Evolutionary conservation across 1,140 invertebrate species (phyloP).

Genomic region (Drosophila subobscura): DNA sequence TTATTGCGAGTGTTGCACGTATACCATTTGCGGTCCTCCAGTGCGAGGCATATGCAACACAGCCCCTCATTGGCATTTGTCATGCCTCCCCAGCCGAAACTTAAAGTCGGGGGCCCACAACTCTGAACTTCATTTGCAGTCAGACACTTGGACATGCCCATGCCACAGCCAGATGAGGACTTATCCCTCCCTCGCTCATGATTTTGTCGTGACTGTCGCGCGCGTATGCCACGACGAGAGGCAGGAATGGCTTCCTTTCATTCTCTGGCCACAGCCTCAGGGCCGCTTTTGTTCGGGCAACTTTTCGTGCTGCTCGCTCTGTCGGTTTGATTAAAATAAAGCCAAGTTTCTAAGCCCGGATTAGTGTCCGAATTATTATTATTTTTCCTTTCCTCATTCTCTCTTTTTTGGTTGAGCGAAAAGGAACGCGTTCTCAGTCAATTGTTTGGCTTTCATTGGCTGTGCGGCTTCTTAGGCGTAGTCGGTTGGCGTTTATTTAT

Average conservation of each 20-base stretch:
- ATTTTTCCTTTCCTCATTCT: conserved; percentile 32
- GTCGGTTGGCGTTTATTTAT: conserved; percentile 53
- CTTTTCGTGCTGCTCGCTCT: conserved; percentile 38
- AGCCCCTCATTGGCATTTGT: conserved; percentile 41
- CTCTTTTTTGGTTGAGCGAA: conserved; percentile 41
- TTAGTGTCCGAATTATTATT: conserved; percentile 70
- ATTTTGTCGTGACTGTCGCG: conserved; percentile 52
- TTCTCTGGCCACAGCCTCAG: conserved; percentile 12
- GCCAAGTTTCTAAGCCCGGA: conserved; percentile 78
- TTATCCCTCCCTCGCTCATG: conserved; percentile 11
- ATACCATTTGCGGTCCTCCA: conserved; percentile 62
- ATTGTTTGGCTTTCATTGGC: conserved; percentile 55
- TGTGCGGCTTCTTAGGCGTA: conserved; percentile 17
- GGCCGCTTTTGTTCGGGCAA: conserved; percentile 20
- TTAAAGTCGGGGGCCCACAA: conserved; percentile 36
- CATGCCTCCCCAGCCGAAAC: conserved; percentile 42
- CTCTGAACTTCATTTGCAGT: conserved; percentile 43
- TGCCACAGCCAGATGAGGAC: conserved; percentile 10
- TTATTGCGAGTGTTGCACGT: conserved; percentile 66
- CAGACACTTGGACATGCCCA: conserved; percentile 4
- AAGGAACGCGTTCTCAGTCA: conserved; percentile 46
- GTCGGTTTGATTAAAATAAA: conserved; percentile 81
- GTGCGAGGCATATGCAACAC: conserved; percentile 38
- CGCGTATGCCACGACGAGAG: conserved; percentile 35
- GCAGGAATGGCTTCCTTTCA: conserved; percentile 56